These are phyloP conservation scores for Dusona sp. DNA, from an alignment of 2,888 invertebrate genomes.

Conservation along the genomic window DNA sequence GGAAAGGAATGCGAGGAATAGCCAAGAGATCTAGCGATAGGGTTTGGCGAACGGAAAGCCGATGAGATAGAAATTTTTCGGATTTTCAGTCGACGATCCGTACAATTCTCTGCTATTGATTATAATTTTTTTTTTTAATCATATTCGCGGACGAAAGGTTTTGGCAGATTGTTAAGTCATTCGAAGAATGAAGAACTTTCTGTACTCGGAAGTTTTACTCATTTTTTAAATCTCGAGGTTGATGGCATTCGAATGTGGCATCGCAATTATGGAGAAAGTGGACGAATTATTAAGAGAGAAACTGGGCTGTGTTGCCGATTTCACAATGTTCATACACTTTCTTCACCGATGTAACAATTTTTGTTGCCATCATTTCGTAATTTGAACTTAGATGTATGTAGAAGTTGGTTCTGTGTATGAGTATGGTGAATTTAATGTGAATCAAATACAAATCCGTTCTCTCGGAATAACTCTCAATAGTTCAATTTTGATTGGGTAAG, in stretches of 20 bases:
- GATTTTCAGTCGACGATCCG: neutral
- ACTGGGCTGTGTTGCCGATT: neutral
- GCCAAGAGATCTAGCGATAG: neutral
- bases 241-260: neutral
- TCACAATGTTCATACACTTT: neutral
- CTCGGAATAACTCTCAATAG: neutral
- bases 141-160: neutral
- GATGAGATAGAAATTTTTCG: slow-evolving; percentile 11
- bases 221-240: neutral
- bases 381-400: neutral
- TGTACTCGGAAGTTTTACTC: neutral
- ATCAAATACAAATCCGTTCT: neutral
- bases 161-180: neutral
- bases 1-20: slow-evolving; percentile 28
- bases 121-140: neutral
- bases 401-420: neutral
- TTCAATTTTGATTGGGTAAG: neutral
- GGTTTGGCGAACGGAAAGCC: neutral
- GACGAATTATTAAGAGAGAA: neutral
- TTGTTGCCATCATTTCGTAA: neutral
- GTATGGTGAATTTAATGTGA: neutral
- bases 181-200: neutral
- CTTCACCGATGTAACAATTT: slow-evolving; percentile 2
- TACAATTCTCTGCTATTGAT: neutral
- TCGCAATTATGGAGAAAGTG: slow-evolving; percentile 20